Percentiles rank a stretch among this genome's conserved stretches.
Conservation (phyloP, 2,888 invertebrate species). For the Sminthurides aquaticus region DNA sequence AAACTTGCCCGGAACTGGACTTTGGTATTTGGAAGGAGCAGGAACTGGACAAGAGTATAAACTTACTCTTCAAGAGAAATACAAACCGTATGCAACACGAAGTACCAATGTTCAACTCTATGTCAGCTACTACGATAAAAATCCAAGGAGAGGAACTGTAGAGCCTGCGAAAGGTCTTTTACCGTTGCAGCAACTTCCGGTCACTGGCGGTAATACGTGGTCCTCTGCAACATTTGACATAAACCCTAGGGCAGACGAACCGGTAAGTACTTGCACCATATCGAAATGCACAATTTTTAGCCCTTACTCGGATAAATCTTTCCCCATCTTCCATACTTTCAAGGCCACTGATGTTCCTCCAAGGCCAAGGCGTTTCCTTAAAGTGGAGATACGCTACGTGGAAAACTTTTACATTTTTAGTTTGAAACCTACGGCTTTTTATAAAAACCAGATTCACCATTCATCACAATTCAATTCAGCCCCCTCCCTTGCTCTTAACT, state of each 20-base stretch:
- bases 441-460: too few relatives aligned
- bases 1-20: conserved; percentile 10
- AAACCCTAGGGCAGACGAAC: neutral
- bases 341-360: too few relatives aligned
- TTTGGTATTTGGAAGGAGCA: conserved; percentile 19
- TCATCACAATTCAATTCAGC: too few relatives aligned
- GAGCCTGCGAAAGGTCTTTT: conserved; percentile 9
- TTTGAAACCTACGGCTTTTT: too few relatives aligned
- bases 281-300: too few relatives aligned
- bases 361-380: too few relatives aligned
- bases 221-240: conserved; percentile 13
- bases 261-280: conserved; percentile 1
- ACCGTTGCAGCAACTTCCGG: conserved; percentile 10
- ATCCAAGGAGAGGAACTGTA: conserved; percentile 7
- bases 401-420: too few relatives aligned
- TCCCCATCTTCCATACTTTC: too few relatives aligned
- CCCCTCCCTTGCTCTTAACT: too few relatives aligned
- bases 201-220: conserved; percentile 3
- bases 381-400: too few relatives aligned
- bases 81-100: conserved; percentile 9
- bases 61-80: conserved; percentile 4
- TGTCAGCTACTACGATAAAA: conserved; percentile 14
- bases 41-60: conserved; percentile 9
- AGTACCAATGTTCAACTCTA: conserved; percentile 16
- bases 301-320: too few relatives aligned